phyloP scores from a whole-genome alignment of 1,140 invertebrate genomes.

The Pygmarrhopalites habei region DNA sequence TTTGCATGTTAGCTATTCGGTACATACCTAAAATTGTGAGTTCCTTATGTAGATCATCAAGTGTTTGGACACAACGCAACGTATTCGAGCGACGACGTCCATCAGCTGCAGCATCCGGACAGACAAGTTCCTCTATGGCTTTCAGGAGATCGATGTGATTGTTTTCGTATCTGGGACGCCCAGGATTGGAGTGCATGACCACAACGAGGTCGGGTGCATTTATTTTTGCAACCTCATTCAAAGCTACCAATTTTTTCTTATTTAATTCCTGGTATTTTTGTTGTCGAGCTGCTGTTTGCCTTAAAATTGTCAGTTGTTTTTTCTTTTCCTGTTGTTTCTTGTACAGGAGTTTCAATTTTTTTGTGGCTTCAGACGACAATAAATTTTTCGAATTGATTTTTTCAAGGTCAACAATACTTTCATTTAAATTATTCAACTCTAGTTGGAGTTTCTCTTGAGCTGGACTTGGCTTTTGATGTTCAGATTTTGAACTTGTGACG shows the following conservation, averaged over 20 bases:
- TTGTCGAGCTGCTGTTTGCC: background rate
- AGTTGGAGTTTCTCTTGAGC: too few relatives aligned
- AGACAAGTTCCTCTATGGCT: conserved; percentile 33
- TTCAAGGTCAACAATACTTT: too few relatives aligned
- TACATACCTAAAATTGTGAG: background rate
- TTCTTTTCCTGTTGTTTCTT: background rate
- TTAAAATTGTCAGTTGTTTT: background rate
- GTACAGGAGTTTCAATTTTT: background rate
- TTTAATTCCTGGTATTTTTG: background rate
- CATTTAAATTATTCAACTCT: too few relatives aligned
- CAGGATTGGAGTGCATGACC: too few relatives aligned
- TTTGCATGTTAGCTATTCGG: background rate
- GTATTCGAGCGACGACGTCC: conserved; percentile 20
- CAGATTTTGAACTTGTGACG: too few relatives aligned
- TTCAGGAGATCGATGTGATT: conserved; percentile 36
- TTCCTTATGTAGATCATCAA: conserved; percentile 32
- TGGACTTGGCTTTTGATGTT: too few relatives aligned
- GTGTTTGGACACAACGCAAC: conserved; percentile 22
- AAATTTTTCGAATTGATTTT: too few relatives aligned
- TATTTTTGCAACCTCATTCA: background rate
- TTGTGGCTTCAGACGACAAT: too few relatives aligned
- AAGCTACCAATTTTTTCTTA: background rate
- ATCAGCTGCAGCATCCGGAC: conserved; percentile 24
- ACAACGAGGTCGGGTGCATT: background rate
- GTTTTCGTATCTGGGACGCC: conserved; percentile 29